Percentiles rank a stretch among this genome's conserved stretches.
Conservation (phyloP, 1,140 invertebrate genomes). For the Tenebrio molitor region DNA sequence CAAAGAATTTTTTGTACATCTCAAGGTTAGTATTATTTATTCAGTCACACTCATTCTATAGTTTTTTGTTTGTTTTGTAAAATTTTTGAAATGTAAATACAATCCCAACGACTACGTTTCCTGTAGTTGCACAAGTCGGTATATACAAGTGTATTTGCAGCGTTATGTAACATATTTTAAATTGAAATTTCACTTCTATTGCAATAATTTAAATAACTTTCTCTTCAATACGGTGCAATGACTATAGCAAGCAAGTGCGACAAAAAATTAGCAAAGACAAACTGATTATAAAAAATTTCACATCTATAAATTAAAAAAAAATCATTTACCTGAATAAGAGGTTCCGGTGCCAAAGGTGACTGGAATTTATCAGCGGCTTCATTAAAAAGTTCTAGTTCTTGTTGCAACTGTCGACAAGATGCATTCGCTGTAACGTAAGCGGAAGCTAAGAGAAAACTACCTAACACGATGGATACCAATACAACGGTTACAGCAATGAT, state of each 20-base stretch:
- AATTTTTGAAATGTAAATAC: too few species aligned
- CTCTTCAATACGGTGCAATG: constrained; percentile 3
- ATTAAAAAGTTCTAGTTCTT: constrained; percentile 75
- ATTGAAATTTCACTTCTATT: constrained; percentile 7
- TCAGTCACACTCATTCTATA: too few species aligned
- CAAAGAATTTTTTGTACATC: too few species aligned
- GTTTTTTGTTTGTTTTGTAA: too few species aligned
- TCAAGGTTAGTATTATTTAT: too few species aligned
- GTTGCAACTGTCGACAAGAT: constrained; percentile 78
- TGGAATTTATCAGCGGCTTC: constrained; percentile 68
- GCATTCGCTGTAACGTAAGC: constrained; percentile 84
- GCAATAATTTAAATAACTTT: constrained; percentile 24
- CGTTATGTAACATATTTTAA: too few species aligned
- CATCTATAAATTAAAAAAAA: neutral
- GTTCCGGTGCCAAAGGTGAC: constrained; percentile 62
- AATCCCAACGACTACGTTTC: neutral
- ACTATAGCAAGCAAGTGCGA: neutral
- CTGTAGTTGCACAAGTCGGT: neutral
- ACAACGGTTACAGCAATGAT: constrained; percentile 85
- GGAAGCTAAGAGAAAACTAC: constrained; percentile 83
- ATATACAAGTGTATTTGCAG: neutral
- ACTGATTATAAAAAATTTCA: too few species aligned
- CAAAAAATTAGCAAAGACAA: constrained; percentile 1
- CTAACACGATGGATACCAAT: constrained; percentile 81
- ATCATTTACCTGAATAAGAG: constrained; percentile 68